A percentile compares a stretch with the other conserved stretches of the same genome.
Conservation (phyloP, 2,113 vertebrate species). For the Carassius auratus region DNA sequence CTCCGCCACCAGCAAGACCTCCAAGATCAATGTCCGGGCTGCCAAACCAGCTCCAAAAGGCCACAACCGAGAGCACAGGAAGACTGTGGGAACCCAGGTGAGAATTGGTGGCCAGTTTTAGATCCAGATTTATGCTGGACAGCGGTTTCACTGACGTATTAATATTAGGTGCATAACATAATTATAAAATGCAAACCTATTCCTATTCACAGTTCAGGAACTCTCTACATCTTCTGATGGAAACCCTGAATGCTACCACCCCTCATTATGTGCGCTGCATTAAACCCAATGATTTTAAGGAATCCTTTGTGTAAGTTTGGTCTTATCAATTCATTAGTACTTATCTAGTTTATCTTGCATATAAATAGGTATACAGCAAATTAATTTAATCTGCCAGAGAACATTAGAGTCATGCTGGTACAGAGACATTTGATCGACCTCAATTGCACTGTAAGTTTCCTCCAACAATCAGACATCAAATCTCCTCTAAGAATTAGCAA, state of each 20-base stretch:
- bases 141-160: neutral
- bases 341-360: neutral
- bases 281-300: constrained; percentile 92
- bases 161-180: neutral
- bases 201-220: constrained; percentile 83
- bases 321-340: neutral
- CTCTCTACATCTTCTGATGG: constrained; percentile 92
- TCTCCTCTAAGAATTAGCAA: neutral
- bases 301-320: constrained; percentile 87
- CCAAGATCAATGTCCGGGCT: constrained; percentile 81
- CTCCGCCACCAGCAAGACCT: constrained; percentile 30
- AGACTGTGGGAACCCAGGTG: constrained; percentile 93
- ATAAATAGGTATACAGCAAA: constrained; percentile 9
- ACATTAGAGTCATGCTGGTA: constrained; percentile 33
- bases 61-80: constrained; percentile 91
- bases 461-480: constrained; percentile 1
- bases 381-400: neutral
- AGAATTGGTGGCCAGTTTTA: constrained; percentile 19
- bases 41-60: constrained; percentile 76
- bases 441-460: neutral
- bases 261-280: constrained; percentile 97
- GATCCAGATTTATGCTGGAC: neutral
- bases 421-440: constrained; percentile 2
- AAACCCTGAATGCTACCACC: constrained; percentile 91
- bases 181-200: neutral